A percentile compares a stretch with the other conserved stretches of the same genome.
Evolutionary conservation across 2,888 invertebrate species (phyloP).

Genomic region (Andrena chrysosceles): DNA sequence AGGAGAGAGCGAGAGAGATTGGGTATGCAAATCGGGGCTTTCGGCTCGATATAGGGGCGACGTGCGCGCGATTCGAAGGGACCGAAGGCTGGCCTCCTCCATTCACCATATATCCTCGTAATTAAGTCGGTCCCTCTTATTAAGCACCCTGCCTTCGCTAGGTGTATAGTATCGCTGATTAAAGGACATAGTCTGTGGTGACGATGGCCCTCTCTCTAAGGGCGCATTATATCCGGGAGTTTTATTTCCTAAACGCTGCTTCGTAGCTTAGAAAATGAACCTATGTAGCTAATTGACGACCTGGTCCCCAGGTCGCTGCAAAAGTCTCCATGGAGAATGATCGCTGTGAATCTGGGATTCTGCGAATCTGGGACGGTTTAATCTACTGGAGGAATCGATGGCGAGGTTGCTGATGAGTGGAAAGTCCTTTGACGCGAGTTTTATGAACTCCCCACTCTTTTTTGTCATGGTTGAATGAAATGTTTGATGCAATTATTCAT

Average conservation of each 20-base stretch:
- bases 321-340: background rate
- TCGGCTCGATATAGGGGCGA: constrained; percentile 65
- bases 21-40: constrained; percentile 76
- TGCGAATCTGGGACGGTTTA: constrained; percentile 24
- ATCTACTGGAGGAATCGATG: constrained; percentile 20
- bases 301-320: background rate
- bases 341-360: background rate
- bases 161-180: constrained; percentile 70
- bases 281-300: background rate
- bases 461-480: no score
- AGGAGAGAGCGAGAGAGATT: constrained; percentile 46
- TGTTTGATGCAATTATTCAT: no score
- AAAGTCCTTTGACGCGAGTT: background rate
- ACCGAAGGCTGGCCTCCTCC: constrained; percentile 57
- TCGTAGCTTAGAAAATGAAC: background rate
- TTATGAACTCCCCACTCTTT: background rate
- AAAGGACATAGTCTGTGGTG: constrained; percentile 69
- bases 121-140: constrained; percentile 81
- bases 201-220: constrained; percentile 40
- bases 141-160: constrained; percentile 64
- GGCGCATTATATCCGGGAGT: constrained; percentile 32
- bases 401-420: background rate
- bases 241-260: constrained; percentile 46
- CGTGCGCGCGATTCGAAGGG: constrained; percentile 71
- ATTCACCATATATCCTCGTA: constrained; percentile 80